Conservation (phyloP, 2,888 invertebrate genomes). For the Liposcelis brunnea region DNA sequence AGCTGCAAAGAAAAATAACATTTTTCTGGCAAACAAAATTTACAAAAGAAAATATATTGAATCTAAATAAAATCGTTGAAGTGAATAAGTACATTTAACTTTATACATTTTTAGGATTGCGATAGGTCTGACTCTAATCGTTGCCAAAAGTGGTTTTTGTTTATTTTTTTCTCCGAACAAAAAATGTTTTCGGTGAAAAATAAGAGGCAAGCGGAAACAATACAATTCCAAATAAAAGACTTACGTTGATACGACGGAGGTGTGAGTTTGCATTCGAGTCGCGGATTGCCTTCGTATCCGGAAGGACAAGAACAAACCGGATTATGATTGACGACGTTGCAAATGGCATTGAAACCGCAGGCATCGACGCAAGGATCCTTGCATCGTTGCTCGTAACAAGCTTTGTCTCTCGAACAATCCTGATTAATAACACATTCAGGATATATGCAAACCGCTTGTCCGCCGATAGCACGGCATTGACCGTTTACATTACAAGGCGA, state of each 20-base stretch:
- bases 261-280: conserved; percentile 46
- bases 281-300: conserved; percentile 60
- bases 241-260: conserved; percentile 24
- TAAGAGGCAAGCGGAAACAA: too few species aligned
- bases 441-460: conserved; percentile 55
- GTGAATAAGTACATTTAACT: conserved; percentile 4
- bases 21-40: conserved; percentile 19
- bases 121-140: too few species aligned
- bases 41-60: conserved; percentile 1
- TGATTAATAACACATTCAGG: conserved; percentile 78
- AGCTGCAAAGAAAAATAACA: conserved; percentile 24
- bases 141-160: too few species aligned
- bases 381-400: conserved; percentile 69
- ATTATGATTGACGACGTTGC: conserved; percentile 62
- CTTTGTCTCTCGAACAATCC: conserved; percentile 67
- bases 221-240: conserved; percentile 1
- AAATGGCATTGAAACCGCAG: conserved; percentile 68
- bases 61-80: not conserved
- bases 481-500: conserved; percentile 73
- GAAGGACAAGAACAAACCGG: conserved; percentile 68
- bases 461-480: conserved; percentile 53
- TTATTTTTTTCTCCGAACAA: too few species aligned
- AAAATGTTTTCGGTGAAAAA: too few species aligned
- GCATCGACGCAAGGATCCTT: conserved; percentile 66
- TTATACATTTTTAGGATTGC: conserved; percentile 16